phyloP scores from a whole-genome alignment of 2,797 vertebrate genomes.

The Yasuhikotakia modesta region DNA sequence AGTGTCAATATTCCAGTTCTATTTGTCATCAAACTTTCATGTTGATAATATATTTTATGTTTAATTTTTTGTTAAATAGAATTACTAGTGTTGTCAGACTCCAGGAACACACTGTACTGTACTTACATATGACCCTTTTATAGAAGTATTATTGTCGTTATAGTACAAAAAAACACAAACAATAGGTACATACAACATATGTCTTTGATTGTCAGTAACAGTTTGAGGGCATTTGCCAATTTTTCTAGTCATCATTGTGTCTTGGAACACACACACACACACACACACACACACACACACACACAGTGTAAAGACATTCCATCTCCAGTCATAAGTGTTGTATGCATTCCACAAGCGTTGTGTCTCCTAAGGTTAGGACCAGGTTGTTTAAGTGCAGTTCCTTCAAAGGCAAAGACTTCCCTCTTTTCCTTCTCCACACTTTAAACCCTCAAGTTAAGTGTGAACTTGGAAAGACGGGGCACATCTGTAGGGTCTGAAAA shows the following conservation, averaged over 20 bases:
- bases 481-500: slow-evolving; percentile 51
- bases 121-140: not conserved
- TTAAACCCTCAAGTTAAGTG: slow-evolving; percentile 48
- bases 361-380: slow-evolving; percentile 49
- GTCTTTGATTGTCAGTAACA: not conserved
- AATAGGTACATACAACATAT: not conserved
- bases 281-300: slow-evolving; percentile 17
- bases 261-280: slow-evolving; percentile 2
- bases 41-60: too few species aligned
- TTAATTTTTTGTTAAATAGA: too few species aligned
- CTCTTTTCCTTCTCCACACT: slow-evolving; percentile 42
- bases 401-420: slow-evolving; percentile 50
- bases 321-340: slow-evolving; percentile 51
- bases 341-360: slow-evolving; percentile 47
- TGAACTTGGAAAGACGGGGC: slow-evolving; percentile 51
- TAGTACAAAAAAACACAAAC: not conserved
- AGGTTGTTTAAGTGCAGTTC: slow-evolving; percentile 52
- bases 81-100: too few species aligned
- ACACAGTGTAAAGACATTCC: slow-evolving; percentile 54
- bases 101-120: too few species aligned
- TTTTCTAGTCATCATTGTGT: slow-evolving; percentile 5
- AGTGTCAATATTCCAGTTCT: too few species aligned
- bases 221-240: slow-evolving; percentile 1
- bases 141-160: not conserved
- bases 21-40: too few species aligned